These are phyloP conservation scores for Gastrophryne carolinensis DNA, from an alignment of 2,797 vertebrate species.

Conservation along the genomic window DNA sequence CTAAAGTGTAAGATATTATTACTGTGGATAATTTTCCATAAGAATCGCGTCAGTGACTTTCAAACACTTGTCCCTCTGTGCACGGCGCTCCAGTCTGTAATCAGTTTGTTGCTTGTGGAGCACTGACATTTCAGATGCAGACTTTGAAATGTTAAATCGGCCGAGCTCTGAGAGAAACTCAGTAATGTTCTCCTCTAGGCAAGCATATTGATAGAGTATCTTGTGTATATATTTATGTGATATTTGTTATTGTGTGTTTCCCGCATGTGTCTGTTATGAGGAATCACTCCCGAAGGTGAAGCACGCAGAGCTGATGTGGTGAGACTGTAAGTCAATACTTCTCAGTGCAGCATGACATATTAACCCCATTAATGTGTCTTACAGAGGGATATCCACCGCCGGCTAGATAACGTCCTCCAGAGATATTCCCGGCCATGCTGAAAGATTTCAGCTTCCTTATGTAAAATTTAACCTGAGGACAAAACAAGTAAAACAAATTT, in stretches of 20 bases:
- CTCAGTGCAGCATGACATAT: not conserved
- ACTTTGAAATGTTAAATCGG: slow-evolving; percentile 24
- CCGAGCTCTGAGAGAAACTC: slow-evolving; percentile 2
- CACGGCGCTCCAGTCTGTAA: not conserved
- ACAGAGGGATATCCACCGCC: not conserved
- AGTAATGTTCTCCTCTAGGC: not conserved
- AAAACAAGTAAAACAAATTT: no score
- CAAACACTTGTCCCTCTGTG: slow-evolving; percentile 17
- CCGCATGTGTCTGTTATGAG: not conserved
- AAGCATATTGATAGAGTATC: not conserved
- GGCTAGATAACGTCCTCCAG: not conserved
- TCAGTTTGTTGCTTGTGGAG: slow-evolving; percentile 2
- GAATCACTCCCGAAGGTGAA: not conserved
- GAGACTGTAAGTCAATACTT: not conserved
- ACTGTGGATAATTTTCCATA: no score
- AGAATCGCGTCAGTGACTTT: slow-evolving; percentile 7
- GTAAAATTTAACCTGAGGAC: no score
- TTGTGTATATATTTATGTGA: not conserved
- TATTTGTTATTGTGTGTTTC: not conserved
- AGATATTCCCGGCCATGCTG: no score
- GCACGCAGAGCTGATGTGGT: not conserved
- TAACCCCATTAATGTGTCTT: not conserved
- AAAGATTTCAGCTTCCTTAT: no score
- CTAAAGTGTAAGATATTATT: no score
- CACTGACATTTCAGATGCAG: slow-evolving; percentile 19